A percentile compares a stretch with the other conserved stretches of the same genome.
phyloP scores from a whole-genome alignment of 2,888 invertebrate genomes.

The Archips xylosteana region DNA sequence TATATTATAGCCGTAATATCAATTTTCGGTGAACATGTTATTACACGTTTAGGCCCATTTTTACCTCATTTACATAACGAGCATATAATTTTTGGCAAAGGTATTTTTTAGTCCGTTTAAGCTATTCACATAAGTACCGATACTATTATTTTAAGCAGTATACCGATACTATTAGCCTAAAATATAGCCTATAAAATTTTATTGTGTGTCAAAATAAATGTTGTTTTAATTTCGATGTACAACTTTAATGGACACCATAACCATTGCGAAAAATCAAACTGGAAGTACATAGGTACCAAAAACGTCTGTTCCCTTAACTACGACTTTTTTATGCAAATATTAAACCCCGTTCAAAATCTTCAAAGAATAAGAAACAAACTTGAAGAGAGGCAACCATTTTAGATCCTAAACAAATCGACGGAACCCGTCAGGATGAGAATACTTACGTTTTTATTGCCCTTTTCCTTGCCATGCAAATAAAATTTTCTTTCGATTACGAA shows the following conservation, averaged over 20 bases:
- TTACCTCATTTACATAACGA: constrained; percentile 14
- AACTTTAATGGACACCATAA: too few species aligned
- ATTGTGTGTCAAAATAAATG: too few species aligned
- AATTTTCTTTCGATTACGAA: constrained; percentile 51
- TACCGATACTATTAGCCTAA: too few species aligned
- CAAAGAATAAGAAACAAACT: constrained; percentile 44
- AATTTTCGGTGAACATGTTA: constrained; percentile 24
- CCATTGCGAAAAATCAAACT: too few species aligned
- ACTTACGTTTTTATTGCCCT: constrained; percentile 65
- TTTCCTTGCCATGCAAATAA: constrained; percentile 59
- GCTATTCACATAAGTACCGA: neutral
- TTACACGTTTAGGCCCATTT: constrained; percentile 5
- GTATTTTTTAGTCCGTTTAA: neutral
- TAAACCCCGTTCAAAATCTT: constrained; percentile 41
- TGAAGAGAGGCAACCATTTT: constrained; percentile 39
- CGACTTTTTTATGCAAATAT: constrained; percentile 33
- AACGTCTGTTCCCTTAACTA: constrained; percentile 4
- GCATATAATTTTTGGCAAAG: neutral
- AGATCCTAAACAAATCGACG: constrained; percentile 73
- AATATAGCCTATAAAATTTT: too few species aligned
- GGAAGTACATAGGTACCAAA: neutral
- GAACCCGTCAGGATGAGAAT: constrained; percentile 56
- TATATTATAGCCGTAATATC: constrained; percentile 19
- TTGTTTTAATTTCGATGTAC: too few species aligned
- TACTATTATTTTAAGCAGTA: too few species aligned